Conservation (phyloP, 2,113 vertebrate species). For the Phalacrocorax aristotelis region DNA sequence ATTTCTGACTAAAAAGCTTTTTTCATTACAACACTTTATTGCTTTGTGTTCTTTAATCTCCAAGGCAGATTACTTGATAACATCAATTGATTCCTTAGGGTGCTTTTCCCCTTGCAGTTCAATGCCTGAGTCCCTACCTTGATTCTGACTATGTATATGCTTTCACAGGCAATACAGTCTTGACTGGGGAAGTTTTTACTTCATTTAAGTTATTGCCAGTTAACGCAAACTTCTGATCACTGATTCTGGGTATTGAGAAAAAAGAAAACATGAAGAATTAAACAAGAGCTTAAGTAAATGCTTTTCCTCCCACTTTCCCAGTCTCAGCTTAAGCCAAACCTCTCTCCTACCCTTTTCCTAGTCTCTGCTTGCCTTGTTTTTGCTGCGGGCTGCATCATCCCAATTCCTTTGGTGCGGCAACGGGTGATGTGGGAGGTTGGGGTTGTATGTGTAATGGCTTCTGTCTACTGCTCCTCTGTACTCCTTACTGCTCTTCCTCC, state of each 20-base stretch:
- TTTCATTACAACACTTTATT: conserved; percentile 25
- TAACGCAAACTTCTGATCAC: neutral
- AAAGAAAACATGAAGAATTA: neutral
- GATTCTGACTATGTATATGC: neutral
- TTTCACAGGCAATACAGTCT: neutral
- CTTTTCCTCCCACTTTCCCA: neutral
- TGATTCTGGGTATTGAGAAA: neutral
- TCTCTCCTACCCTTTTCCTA: neutral
- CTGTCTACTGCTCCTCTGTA: rapidly evolving
- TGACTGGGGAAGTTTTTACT: neutral
- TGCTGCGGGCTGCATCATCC: rapidly evolving
- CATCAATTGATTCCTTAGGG: conserved; percentile 44
- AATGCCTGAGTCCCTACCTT: neutral
- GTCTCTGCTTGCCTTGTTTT: neutral
- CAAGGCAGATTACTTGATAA: conserved; percentile 41
- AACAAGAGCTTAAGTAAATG: neutral
- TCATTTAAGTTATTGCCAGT: neutral
- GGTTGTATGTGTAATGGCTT: neutral
- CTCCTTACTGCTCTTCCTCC: neutral
- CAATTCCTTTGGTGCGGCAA: neutral
- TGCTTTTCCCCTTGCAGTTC: conserved; percentile 16
- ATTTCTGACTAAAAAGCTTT: conserved; percentile 41
- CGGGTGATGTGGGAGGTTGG: neutral
- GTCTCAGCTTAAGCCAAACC: neutral
- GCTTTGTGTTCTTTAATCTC: conserved; percentile 34